These are phyloP conservation scores for Tetragonula clypearis DNA, from an alignment of 1,140 invertebrate species.

Conservation along the genomic window DNA sequence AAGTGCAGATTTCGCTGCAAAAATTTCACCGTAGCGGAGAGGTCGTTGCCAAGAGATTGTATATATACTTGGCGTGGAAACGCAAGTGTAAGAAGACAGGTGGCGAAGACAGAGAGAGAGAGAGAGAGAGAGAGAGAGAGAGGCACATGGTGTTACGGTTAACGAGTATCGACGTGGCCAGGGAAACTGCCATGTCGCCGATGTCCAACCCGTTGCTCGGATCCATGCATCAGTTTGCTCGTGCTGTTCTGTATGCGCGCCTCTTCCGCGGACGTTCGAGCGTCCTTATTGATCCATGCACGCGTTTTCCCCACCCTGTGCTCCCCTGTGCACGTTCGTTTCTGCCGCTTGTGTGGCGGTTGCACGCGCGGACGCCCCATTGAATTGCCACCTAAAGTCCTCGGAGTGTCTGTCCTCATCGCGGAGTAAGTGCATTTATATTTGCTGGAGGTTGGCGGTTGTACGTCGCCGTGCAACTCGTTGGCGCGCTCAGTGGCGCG, in stretches of 20 bases:
- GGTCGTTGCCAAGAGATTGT: too few relatives aligned
- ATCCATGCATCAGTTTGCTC: conserved; percentile 27
- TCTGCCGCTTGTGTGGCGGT: conserved; percentile 3
- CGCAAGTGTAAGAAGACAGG: neutral
- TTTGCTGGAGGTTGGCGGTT: conserved; percentile 20
- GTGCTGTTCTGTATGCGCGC: neutral
- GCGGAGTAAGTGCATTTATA: conserved; percentile 50
- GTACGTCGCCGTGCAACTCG: neutral
- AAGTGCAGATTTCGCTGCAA: too few relatives aligned
- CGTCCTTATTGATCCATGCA: conserved; percentile 22
- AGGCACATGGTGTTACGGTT: conserved; percentile 71
- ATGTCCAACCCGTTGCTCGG: conserved; percentile 42
- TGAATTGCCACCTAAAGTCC: conserved; percentile 56
- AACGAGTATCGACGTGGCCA: conserved; percentile 76
- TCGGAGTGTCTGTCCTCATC: neutral
- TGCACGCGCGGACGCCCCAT: conserved; percentile 34
- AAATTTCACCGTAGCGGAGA: too few relatives aligned
- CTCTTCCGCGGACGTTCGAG: conserved; percentile 4
- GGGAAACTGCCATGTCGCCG: conserved; percentile 65
- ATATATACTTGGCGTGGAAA: too few relatives aligned
- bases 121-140: too few relatives aligned
- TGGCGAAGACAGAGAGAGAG: conserved; percentile 45
- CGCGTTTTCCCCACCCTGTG: conserved; percentile 16
- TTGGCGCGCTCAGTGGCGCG: neutral
- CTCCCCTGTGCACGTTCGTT: neutral